Percentiles rank a stretch among this genome's conserved stretches.
Conservation (phyloP, 2,888 invertebrate genomes). For the Anoplius nigerrimus region DNA sequence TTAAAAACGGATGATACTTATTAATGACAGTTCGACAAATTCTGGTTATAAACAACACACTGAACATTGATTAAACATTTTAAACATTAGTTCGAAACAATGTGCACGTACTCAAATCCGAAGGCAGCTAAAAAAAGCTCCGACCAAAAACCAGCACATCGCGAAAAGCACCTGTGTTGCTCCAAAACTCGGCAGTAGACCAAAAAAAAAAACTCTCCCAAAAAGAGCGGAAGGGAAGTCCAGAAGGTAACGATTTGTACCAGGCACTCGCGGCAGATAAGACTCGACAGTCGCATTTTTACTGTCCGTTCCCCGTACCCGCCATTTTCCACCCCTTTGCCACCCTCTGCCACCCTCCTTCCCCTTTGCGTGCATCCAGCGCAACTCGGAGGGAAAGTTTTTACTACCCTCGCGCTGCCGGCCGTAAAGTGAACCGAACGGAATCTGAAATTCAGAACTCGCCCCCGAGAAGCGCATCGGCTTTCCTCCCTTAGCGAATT, state of each 20-base stretch:
- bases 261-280: background rate
- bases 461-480: background rate
- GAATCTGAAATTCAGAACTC: conserved; percentile 18
- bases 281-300: conserved; percentile 3
- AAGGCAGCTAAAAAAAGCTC: too few species aligned
- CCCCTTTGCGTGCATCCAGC: background rate
- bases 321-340: background rate
- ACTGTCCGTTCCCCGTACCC: background rate
- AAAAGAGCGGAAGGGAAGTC: too few species aligned
- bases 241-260: background rate
- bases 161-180: too few species aligned
- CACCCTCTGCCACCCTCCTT: background rate
- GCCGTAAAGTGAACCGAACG: conserved; percentile 5
- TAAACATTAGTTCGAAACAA: too few species aligned
- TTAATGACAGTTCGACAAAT: too few species aligned
- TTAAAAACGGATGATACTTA: too few species aligned
- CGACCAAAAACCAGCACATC: too few species aligned
- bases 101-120: too few species aligned
- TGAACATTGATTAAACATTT: too few species aligned
- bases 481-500: conserved; percentile 4
- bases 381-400: background rate
- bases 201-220: background rate
- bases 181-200: background rate
- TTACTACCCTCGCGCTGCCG: background rate
- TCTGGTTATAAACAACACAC: too few species aligned